Conservation (phyloP, 2,888 invertebrate species). For the Hydropsyche betteni region DNA sequence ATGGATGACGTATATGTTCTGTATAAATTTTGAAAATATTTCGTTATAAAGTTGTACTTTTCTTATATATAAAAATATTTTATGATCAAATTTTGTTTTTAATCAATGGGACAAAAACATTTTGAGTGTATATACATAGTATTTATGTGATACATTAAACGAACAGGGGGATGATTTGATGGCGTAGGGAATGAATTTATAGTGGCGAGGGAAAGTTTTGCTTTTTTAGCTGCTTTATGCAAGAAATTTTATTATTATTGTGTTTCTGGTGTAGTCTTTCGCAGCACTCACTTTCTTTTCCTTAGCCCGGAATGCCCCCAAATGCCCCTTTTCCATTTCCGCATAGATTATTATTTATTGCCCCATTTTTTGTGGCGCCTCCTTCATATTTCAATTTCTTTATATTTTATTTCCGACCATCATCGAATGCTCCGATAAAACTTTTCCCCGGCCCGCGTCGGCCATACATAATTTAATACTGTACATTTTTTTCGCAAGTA, state of each 20-base stretch:
- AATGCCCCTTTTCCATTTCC: constrained; percentile 47
- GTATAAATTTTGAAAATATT: too few species aligned
- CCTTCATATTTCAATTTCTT: constrained; percentile 50
- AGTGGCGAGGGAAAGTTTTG: constrained; percentile 4
- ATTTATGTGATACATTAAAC: too few species aligned
- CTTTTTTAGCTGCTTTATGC: constrained; percentile 47
- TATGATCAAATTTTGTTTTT: too few species aligned
- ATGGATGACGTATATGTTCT: too few species aligned
- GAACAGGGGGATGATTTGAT: too few species aligned
- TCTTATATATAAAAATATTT: too few species aligned
- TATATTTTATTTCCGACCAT: constrained; percentile 50
- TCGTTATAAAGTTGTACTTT: too few species aligned
- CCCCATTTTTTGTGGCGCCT: constrained; percentile 47
- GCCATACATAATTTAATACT: constrained; percentile 42
- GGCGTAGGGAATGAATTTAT: background rate
- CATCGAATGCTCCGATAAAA: constrained; percentile 47
- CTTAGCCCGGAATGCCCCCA: background rate
- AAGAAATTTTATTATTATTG: constrained; percentile 44
- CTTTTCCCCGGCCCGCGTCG: constrained; percentile 34
- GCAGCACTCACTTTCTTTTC: constrained; percentile 12
- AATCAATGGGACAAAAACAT: too few species aligned
- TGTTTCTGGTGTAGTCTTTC: constrained; percentile 15
- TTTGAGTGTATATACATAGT: too few species aligned
- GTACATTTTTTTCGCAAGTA: background rate
- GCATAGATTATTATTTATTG: constrained; percentile 52